Evolutionary conservation across 2,113 vertebrate species (phyloP), one percentile per base, ranked within the genome.

Genomic region (Scolopax mira): DNA sequence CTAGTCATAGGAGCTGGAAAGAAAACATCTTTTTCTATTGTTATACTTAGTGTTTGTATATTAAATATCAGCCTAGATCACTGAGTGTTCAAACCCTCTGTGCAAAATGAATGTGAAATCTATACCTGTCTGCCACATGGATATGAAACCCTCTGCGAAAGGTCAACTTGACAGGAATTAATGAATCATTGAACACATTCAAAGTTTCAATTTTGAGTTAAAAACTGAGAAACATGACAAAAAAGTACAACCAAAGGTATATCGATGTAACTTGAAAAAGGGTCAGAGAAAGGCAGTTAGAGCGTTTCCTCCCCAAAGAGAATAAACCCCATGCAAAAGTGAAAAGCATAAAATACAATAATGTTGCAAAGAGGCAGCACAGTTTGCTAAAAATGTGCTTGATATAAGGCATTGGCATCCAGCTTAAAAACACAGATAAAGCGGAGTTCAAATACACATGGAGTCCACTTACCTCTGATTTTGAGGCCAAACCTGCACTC

Each of bases 361-460:
- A 6, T 4, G 9, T 7, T 2, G 0, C 12, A 35, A n/a, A 65
- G 7, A 77, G 24, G 8, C 18, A 65, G 7, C 1, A 3, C 2
- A 23, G 8, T 30, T 67, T 65, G 11, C 31, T 58, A 48, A 79
- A 80, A 39, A 35, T 10, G 6, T 23, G 10, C 28, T 39, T 82
- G 66, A 13, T 9, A 12, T 10, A 31, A 69, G 6, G 9, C 9
- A 4, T 10, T 22, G 6, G 3, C 37, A 41, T 57, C 31, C n/a
- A 28, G 12, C 52, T 90, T 44, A 79, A 77, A 42, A 6, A n/a
- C 21, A 39, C 7, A 44, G 39, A 30, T 24, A 57, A 52, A 75
- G 19, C 9, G 7, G 13, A 57, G 19, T 44, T 77, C n/a, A 48
- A 22, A 72, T 8, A 61, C 24, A 52, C 18, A 8, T 1, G 2